Evolutionary conservation across 1,140 invertebrate species (phyloP), one percentile per base, ranked within the genome.

Genomic region (Calosoma granatense): DNA sequence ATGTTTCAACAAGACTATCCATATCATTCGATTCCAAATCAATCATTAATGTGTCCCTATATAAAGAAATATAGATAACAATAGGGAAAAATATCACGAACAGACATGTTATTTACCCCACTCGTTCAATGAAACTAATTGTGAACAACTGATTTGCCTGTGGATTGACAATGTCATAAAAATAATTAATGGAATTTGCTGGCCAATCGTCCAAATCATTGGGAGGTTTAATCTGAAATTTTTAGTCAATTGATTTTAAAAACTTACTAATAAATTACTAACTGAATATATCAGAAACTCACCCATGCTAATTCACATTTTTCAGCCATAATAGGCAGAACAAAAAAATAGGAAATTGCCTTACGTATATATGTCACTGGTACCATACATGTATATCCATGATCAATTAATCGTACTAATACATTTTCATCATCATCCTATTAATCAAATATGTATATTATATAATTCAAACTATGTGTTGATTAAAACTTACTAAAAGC

Each of bases 301-400:
- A 47, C 41, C 41, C 9, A 47, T 11, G 41, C 41, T 47, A 47
- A 47, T 47, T 47, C 15, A 17, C 41, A 47, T 47, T 17, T 47
- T 11, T 47, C 15, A 12, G 41, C 41, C 41, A 47, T 47, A 47
- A 47, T 47, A 11, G 41, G 41, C 15, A 47, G 17, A 12, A 4
- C 41, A 17, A 47, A 47, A 9, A 47, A 47, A 47, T 47, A 47
- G 9, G 17, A 17, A 11, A 47, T 9, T 4, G 41, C 41, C 17
- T 47, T 17, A 12, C 41, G 41, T 12, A 47, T 47, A 47, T 47
- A 47, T 47, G 9, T 47, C 17, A 47, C 3, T 47, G 6, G 6
- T 17, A 47, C 6, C 3, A 47, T 12, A 47, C 15, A 9, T 11
- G 6, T 47, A 47, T 12, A 12, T 9, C 41, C 41, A 17, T 47